These are phyloP conservation scores for Sphenopsis melanotis DNA, from an alignment of 2,797 vertebrate genomes.

Conservation along the genomic window DNA sequence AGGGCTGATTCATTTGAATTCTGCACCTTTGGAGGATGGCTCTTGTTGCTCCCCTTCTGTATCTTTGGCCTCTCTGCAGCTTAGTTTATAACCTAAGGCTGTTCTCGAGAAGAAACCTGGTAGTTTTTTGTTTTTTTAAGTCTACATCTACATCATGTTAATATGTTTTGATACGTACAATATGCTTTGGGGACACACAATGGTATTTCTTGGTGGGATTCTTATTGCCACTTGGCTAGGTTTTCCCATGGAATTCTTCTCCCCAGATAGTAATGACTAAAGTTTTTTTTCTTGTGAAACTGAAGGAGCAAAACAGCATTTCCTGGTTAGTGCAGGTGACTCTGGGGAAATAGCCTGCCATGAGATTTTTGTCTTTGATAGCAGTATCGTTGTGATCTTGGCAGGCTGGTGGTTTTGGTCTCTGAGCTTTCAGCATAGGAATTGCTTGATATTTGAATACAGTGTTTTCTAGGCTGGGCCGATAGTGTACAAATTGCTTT, in stretches of 20 bases:
- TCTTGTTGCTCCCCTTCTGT: not conserved
- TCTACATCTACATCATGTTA: not conserved
- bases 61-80: not conserved
- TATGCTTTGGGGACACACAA: not conserved
- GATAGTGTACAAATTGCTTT: not conserved
- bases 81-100: not conserved
- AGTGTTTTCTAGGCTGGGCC: not conserved
- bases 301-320: not conserved
- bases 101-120: not conserved
- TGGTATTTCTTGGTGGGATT: not conserved
- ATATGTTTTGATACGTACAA: not conserved
- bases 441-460: not conserved
- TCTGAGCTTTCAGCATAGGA: not conserved
- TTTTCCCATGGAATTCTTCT: not conserved
- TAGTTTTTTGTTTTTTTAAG: not conserved
- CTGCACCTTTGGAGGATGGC: not conserved
- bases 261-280: not conserved
- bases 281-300: not conserved
- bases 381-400: not conserved
- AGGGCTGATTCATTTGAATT: not conserved
- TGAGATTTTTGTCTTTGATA: not conserved
- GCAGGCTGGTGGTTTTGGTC: not conserved
- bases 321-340: not conserved
- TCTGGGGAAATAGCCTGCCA: not conserved
- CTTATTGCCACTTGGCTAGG: not conserved